These are phyloP conservation scores for Eumacrocentrus americanus DNA, from an alignment of 2,888 invertebrate genomes.

Conservation along the genomic window DNA sequence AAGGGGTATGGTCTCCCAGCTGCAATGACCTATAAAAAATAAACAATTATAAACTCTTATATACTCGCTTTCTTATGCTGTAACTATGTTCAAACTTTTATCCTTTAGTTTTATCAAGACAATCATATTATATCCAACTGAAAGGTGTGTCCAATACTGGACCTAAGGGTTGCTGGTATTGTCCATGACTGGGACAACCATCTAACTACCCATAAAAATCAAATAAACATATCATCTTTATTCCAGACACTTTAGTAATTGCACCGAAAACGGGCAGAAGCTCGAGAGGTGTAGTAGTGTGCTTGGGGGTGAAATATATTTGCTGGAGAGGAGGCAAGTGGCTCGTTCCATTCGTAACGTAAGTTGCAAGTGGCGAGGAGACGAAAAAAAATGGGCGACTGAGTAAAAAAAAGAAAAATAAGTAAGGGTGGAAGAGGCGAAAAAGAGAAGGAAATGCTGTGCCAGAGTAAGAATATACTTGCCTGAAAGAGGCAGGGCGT, in stretches of 20 bases:
- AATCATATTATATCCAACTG: too few species aligned
- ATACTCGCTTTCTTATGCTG: too few species aligned
- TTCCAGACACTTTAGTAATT: conserved; percentile 9
- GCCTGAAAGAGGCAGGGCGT: conserved; percentile 87
- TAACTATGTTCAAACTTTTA: too few species aligned
- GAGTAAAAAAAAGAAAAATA: conserved; percentile 17
- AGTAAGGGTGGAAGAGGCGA: conserved; percentile 13
- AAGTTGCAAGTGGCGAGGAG: conserved; percentile 20
- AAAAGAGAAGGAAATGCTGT: background rate
- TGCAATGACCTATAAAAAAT: conserved; percentile 51
- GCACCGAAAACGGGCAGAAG: conserved; percentile 2
- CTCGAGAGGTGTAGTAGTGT: background rate
- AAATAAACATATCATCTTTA: too few species aligned
- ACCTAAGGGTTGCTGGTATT: too few species aligned
- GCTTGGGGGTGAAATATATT: conserved; percentile 22
- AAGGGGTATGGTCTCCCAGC: conserved; percentile 78
- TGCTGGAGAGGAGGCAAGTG: conserved; percentile 20
- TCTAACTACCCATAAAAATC: too few species aligned
- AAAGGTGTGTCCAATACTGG: too few species aligned
- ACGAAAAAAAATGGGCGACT: conserved; percentile 1
- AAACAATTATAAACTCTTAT: background rate
- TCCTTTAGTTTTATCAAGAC: too few species aligned
- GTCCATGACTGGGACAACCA: too few species aligned
- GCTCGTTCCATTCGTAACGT: conserved; percentile 25
- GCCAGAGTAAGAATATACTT: conserved; percentile 33